Conservation (phyloP, 2,888 invertebrate species). For the Chrysomela aeneicollis region DNA sequence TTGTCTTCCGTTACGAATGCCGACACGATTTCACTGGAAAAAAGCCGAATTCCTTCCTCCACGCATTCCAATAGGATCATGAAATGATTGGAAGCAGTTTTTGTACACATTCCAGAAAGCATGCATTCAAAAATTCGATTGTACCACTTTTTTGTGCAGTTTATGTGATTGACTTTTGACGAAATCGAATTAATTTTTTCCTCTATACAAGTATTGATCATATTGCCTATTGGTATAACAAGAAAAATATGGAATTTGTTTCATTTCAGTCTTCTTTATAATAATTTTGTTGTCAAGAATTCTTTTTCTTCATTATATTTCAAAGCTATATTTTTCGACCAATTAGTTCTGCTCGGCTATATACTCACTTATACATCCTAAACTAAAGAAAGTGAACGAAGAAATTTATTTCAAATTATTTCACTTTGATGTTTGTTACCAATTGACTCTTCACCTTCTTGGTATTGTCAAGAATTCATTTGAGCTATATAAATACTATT, state of each 20-base stretch:
- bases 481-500: no score
- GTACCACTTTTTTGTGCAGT: conserved; percentile 16
- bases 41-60: conserved; percentile 24
- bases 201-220: background rate
- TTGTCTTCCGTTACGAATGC: conserved; percentile 27
- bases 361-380: no score
- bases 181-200: conserved; percentile 13
- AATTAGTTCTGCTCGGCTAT: no score
- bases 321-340: no score
- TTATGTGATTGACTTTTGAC: conserved; percentile 9
- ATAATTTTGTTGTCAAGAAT: background rate
- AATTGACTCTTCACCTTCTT: no score
- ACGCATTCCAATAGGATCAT: conserved; percentile 22
- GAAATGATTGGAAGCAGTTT: conserved; percentile 30
- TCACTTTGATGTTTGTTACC: no score
- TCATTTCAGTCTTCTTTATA: conserved; percentile 2
- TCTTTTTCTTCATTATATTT: no score
- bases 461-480: no score
- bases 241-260: conserved; percentile 19
- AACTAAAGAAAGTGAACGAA: no score
- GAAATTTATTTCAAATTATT: no score
- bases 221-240: conserved; percentile 11
- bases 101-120: conserved; percentile 2
- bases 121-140: conserved; percentile 15
- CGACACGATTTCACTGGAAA: conserved; percentile 28